Base-by-base conservation (phyloP, 2,888 invertebrate genomes). In the Lydus trimaculatus region DNA sequence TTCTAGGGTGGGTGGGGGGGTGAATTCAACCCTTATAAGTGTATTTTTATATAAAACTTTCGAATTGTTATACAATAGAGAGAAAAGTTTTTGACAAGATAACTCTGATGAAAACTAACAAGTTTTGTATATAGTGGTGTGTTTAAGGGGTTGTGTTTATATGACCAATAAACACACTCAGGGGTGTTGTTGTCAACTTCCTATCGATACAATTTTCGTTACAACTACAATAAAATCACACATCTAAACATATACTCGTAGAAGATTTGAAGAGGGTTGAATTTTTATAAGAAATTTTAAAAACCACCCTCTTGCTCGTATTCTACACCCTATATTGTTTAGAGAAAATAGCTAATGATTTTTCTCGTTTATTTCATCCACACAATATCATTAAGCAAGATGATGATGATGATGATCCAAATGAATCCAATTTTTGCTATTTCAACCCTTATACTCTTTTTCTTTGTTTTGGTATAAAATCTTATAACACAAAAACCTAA, bases 91-190 rank as follows among this genome's bases (percentile, higher is more conserved):
- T 48, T 15, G 15, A 36, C 36, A 36, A 36, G 36, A 36, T 5
- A 5, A 6, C 5, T 36, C 2, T 36, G n/a, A n/a, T n/a, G n/a
- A 36, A 36, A 36, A 36, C 36, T 36, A 36, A 33, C 43, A n/a
- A 43, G n/a, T 43, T 43, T 48, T 20, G 20, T 48, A 20, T 76
- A 77, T 48, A 4, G 48, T 48, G 48, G 17, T 48, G 20, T 70
- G 66, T 78, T 75, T 75, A 73, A 77, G 79, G 76, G 78, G 48
- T 48, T 20, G 17, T 48, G 48, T 48, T 81, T 81, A 81, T 81
- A 81, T 76, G 80, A 79, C 74, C 76, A 48, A 72, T 75, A 77
- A 81, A 79, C 75, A 74, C 79, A 75, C 81, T 78, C 81, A 66
- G 66, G 81, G 78, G 81, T 75, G 74, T 74, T 73, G 74, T 81